Percentiles rank a stretch among this genome's conserved stretches.
These are phyloP conservation scores for Tinea pellionella DNA, from an alignment of 2,888 invertebrate species.

Conservation along the genomic window DNA sequence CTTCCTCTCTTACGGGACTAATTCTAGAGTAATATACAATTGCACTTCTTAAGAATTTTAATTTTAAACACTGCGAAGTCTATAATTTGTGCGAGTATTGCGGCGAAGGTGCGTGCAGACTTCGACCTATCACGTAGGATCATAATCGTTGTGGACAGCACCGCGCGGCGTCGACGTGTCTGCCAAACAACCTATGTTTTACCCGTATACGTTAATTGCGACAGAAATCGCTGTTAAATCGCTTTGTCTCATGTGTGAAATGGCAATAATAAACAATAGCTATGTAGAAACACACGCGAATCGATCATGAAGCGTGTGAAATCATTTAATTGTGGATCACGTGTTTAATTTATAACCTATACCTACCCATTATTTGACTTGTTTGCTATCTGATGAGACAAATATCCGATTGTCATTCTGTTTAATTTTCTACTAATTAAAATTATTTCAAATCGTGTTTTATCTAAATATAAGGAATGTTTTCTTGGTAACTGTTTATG, in stretches of 20 bases:
- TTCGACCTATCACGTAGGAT: constrained; percentile 36
- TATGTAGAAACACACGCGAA: constrained; percentile 25
- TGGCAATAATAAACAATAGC: constrained; percentile 9
- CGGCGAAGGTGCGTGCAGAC: not conserved
- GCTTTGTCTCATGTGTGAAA: constrained; percentile 9
- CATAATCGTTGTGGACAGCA: constrained; percentile 15
- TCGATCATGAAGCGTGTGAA: constrained; percentile 33
- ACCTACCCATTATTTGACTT: no score
- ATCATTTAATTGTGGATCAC: constrained; percentile 30
- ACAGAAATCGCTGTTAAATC: constrained; percentile 14
- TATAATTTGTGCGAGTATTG: not conserved
- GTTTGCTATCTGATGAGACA: constrained; percentile 20
- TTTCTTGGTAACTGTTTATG: not conserved
- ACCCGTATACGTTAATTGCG: constrained; percentile 8
- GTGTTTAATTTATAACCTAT: not conserved
- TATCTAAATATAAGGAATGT: no score
- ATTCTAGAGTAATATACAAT: not conserved
- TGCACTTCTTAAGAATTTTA: not conserved
- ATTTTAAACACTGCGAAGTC: not conserved
- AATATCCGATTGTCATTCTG: not conserved
- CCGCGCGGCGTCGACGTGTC: constrained; percentile 2
- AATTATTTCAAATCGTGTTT: no score
- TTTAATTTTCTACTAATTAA: no score
- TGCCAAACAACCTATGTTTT: constrained; percentile 9
- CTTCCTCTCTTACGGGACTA: not conserved